Evolutionary conservation across 2,888 invertebrate species (phyloP), one percentile per base, ranked within the genome.

Genomic region (Nomada fabriciana): DNA sequence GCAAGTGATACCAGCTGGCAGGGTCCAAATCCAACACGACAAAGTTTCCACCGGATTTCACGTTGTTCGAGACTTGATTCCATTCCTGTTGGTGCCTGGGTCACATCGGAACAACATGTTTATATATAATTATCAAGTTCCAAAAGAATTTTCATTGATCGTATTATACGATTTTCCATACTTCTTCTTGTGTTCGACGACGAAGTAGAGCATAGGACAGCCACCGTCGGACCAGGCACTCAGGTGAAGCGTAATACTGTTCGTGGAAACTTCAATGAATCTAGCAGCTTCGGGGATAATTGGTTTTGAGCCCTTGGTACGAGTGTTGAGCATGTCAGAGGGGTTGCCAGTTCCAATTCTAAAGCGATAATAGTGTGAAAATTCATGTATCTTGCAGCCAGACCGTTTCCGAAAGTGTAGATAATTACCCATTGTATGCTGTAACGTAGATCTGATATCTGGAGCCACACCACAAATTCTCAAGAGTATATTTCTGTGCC

Each of bases 141-240:
- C 0, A 52, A 20, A 9, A 11, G 11, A 18, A 23, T 10, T 60
- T 77, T 36, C 57, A 15, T 11, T 2, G 23, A 13, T 57, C 57
- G 57, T 23, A 10, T 36, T 59, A 29, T n/a, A 15, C 10, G 5
- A n/a, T 43, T 15, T 71, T 15, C 91, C 94, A 94, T 95, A 98
- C 98, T 97, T 98, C 94, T 97, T 97, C 94, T 98, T 98, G 93
- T 98, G 98, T 94, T 98, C 98, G 68, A 99, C 98, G 84, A 98
- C 98, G 94, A 98, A 99, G 93, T 98, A 98, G 85, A 97, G 96
- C 97, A 99, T 98, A 23, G 98, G 98, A 93, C 99, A 99, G 80
- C 98, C 98, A 74, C 98, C 98, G 93, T 98, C 98, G 80, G 97
- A 97, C 99, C 99, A 99, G 83, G 98, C 97, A 91, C 96, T 97